These are phyloP conservation scores for Gopherus flavomarginatus DNA, from an alignment of 2,113 vertebrate genomes.

Conservation along the genomic window DNA sequence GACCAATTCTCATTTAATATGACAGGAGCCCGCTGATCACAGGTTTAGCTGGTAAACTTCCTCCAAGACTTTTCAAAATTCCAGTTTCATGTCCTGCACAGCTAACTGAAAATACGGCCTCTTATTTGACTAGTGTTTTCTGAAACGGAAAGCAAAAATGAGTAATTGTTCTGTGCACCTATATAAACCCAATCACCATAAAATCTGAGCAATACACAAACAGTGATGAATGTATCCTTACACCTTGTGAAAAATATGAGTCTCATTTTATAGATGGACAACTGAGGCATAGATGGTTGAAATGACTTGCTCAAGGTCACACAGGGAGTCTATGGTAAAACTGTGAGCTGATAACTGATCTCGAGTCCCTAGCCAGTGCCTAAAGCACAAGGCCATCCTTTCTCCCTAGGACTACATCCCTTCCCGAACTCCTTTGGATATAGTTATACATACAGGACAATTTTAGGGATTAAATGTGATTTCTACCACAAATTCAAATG, in stretches of 20 bases:
- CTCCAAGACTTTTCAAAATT: neutral
- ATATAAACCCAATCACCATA: neutral
- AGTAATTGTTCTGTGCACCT: neutral
- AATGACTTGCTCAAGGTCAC: neutral
- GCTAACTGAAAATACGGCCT: neutral
- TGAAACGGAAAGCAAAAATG: neutral
- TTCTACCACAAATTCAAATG: neutral
- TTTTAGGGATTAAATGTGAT: neutral
- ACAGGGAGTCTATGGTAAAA: neutral
- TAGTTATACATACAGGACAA: neutral
- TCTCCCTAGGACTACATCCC: neutral
- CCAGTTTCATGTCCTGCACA: neutral
- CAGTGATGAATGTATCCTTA: neutral
- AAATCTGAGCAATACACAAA: neutral
- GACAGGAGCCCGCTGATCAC: slow-evolving; percentile 5
- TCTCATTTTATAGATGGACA: neutral
- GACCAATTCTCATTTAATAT: slow-evolving; percentile 20
- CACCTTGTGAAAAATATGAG: neutral
- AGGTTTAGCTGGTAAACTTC: neutral
- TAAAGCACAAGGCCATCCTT: neutral
- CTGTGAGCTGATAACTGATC: neutral
- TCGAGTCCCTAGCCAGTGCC: neutral
- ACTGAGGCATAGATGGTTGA: neutral
- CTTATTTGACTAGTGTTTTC: neutral
- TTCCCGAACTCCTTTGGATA: neutral